Percentiles rank a stretch among this genome's conserved stretches.
phyloP scores from a whole-genome alignment of 2,888 invertebrate genomes.

The Crioceris asparagi region DNA sequence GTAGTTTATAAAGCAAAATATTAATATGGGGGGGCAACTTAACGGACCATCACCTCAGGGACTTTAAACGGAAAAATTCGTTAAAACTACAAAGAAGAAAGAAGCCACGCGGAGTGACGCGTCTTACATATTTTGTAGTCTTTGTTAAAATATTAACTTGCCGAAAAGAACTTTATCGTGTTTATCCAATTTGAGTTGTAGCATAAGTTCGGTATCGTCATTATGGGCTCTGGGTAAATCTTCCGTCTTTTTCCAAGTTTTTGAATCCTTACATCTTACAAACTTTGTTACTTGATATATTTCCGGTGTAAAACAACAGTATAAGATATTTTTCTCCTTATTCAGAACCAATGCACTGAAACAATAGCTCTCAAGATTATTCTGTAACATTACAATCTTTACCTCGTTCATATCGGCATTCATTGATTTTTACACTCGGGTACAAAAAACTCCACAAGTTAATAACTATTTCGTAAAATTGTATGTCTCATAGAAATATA shows the following conservation, averaged over 20 bases:
- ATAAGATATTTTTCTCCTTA: slow-evolving; percentile 54
- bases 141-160: slow-evolving; percentile 30
- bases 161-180: slow-evolving; percentile 73
- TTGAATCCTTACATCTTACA: slow-evolving; percentile 36
- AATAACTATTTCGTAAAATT: too few species aligned
- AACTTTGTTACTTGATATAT: slow-evolving; percentile 47
- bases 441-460: too few species aligned
- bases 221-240: slow-evolving; percentile 56
- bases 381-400: background rate
- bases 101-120: too few species aligned
- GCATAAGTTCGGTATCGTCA: slow-evolving; percentile 62
- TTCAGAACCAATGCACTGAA: slow-evolving; percentile 57
- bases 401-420: too few species aligned
- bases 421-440: too few species aligned
- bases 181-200: slow-evolving; percentile 75
- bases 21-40: too few species aligned
- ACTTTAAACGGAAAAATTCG: too few species aligned
- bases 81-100: too few species aligned
- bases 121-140: too few species aligned
- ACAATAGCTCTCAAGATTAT: slow-evolving; percentile 13
- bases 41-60: too few species aligned
- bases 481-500: too few species aligned
- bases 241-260: slow-evolving; percentile 50
- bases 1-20: too few species aligned
- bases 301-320: slow-evolving; percentile 56